Base-by-base conservation (phyloP, 2,888 invertebrate genomes). In the Anodontia alba region DNA sequence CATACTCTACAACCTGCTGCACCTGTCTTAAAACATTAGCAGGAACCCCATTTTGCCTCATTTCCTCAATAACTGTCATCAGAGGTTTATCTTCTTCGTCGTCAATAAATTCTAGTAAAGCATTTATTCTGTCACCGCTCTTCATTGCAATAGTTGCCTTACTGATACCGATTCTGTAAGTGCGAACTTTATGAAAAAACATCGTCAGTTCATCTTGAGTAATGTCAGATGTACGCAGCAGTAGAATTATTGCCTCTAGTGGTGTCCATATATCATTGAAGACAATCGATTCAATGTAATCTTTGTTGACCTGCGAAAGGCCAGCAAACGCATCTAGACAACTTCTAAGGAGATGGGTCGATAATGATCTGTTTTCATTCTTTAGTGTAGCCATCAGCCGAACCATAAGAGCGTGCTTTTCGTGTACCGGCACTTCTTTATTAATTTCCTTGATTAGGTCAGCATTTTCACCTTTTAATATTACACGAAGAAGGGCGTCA, bases 181-280 rank as follows among this genome's bases (percentile, higher is more conserved):
- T 62, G 8, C 23, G 62, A 62, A 62, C 33, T 23, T 8, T 62
- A 33, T 62, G 62, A 2, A 62, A 33, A 33, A 62, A 62, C 62
- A 33, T 3, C 3, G 62, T 33, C 17, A 62, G 20, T 12, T 62
- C 62, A 8, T 62, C 62, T 33, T 62, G 62, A 8, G 33, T 3
- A 23, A 62, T 62, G 5, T 33, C 33, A 23, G 31, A 17, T 20
- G 33, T 62, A 20, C 20, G 62, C 62, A 62, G 31, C 62, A 62
- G 29, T 17, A 62, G 29, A 33, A 62, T 62, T 1, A 62, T 33
- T 8, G 62, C 62, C 33, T 62, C 62, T 20, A 62, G n/a, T 7
- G 62, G 62, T 62, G 62, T 33, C 62, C 62, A 62, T 29, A 62
- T 62, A 20, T 62, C 20, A 23, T 62, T 62, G 33, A 33, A 62